Base-by-base conservation (phyloP, 2,888 invertebrate species). In the Clivina fossor region DNA sequence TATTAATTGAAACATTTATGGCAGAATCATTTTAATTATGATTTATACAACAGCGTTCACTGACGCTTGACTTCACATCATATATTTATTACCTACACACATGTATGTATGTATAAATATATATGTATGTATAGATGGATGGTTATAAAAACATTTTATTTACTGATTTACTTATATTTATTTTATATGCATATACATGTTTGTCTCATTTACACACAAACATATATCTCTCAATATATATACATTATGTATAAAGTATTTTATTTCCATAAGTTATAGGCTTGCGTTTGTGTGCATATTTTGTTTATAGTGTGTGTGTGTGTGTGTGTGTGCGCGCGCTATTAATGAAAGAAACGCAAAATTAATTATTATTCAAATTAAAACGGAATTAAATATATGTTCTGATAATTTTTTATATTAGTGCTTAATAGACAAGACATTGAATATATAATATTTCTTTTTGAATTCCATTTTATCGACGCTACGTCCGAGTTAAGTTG, bases 1-100 rank as follows among this genome's bases (percentile, higher is more conserved):
- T 51, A 51, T 51, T 51, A 51, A 51, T 50, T 53, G 43, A 44
- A 28, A 44, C 53, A 51, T 51, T 51, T 51, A 51, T 51, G 18
- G 33, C 43, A 41, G 44, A 53, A 50, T n/a, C 43, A 32, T 38
- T 38, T 49, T 49, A 38, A 49, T 49, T 49, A 53, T 53, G 53
- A 53, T 53, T 53, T 53, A 53, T 53, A 35, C 53, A 53, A 37
- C n/a, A 28, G 28, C 28, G 18, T 4, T 11, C 19, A 41, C 16
- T 43, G 28, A 49, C 40, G 26, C n/a, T n/a, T n/a, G n/a, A n/a
- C n/a, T n/a, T n/a, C n/a, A n/a, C n/a, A n/a, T n/a, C n/a, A n/a
- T n/a, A n/a, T n/a, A n/a, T n/a, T n/a, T n/a, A n/a, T n/a, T n/a
- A n/a, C n/a, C n/a, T 32, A 32, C 46, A 46, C 19, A 19, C 30